A percentile compares a stretch with the other conserved stretches of the same genome.
Conservation (phyloP, 2,797 vertebrate genomes). For the Periophthalmus magnuspinnatus region DNA sequence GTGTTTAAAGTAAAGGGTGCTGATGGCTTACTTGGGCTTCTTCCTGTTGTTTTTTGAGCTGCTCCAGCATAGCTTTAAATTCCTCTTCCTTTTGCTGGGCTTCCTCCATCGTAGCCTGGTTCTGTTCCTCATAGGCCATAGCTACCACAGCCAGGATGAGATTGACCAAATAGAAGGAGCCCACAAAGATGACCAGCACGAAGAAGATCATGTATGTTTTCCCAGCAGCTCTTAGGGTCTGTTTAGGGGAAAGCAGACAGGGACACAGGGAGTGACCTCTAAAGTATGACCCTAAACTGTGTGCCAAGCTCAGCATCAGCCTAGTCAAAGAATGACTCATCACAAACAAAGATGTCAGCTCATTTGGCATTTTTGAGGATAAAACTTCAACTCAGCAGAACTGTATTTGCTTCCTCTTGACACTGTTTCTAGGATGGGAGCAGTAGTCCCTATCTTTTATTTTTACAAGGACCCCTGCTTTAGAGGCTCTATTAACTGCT, state of each 20-base stretch:
- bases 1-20: background rate
- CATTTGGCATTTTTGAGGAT: slow-evolving; percentile 9
- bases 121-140: slow-evolving; percentile 99
- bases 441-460: background rate
- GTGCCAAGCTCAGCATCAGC: slow-evolving; percentile 10
- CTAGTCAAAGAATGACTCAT: slow-evolving; percentile 35
- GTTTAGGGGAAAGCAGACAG: slow-evolving; percentile 16
- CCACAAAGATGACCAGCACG: slow-evolving; percentile 97
- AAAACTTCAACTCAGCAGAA: slow-evolving; percentile 18
- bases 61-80: slow-evolving; percentile 96
- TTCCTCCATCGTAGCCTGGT: slow-evolving; percentile 98
- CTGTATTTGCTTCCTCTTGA: slow-evolving; percentile 1
- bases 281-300: slow-evolving; percentile 7
- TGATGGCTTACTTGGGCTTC: slow-evolving; percentile 84
- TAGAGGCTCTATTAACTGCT: background rate
- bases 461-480: background rate
- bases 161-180: slow-evolving; percentile 97
- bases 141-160: slow-evolving; percentile 98
- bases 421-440: background rate
- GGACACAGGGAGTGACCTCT: slow-evolving; percentile 10
- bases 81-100: slow-evolving; percentile 92
- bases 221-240: slow-evolving; percentile 95
- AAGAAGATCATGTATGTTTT: slow-evolving; percentile 99
- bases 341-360: slow-evolving; percentile 22
- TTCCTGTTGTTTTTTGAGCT: slow-evolving; percentile 93